Evolutionary conservation across 2,888 invertebrate species (phyloP), one percentile per base, ranked within the genome.

Genomic region (Sinotaia quadrata): DNA sequence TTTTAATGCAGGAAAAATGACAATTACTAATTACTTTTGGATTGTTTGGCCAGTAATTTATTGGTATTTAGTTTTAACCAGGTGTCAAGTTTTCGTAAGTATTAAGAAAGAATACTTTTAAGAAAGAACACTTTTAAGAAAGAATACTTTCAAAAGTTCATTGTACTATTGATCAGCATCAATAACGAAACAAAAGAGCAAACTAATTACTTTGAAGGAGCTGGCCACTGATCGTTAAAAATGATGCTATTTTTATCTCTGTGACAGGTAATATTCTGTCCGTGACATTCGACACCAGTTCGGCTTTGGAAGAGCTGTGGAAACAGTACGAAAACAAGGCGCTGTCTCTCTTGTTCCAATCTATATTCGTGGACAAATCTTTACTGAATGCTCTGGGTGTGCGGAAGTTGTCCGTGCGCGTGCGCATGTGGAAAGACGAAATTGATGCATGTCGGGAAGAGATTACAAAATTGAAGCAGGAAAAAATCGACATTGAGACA

Each of bases 361-460:
- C 80, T 12, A 65, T 78, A 4, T 62, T 85, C 31, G 74, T 83
- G 3, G 80, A 78, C 37, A 62, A 75, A 18, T 70, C 73, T 7
- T 60, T 78, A 15, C 69, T 81, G 34, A 73, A 78, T 54, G 73
- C 73, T 1, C 62, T 78, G 2, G 70, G 63, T 18, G 77, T 78
- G 1, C 74, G 66, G 15, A 72, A 71, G 24, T 66, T 85, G 31
- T 74, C 75, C 0, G 58, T 85, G 47, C 74, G 78, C n/a, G 80
- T 78, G 7, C 80, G 77, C 58, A 68, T 83, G 51, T 83, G 81
- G 80, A 80, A 80, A 18, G 84, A 84, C 49, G 84, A 85, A 60
- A 78, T 78, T 44, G 77, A 72, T 7, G 71, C 68, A 1, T 84
- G 83, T 65, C 72, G 71, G 60, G 59, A 71, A 4, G 84, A 85